Base-by-base conservation (phyloP, 2,113 vertebrate genomes). In the Catharus minimus region DNA sequence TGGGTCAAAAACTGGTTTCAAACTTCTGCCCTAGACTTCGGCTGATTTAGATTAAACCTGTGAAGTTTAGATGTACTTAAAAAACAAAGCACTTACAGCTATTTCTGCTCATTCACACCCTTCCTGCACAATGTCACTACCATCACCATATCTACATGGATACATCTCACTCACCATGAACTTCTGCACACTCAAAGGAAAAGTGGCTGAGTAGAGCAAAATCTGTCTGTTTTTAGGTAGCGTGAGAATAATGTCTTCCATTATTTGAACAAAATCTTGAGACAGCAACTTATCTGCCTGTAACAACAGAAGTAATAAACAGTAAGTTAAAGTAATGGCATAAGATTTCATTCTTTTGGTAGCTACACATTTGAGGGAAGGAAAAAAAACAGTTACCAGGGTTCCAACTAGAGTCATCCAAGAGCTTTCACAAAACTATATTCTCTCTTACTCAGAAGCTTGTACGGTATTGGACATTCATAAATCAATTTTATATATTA, bases 211-310 rank as follows among this genome's bases (percentile, higher is more conserved):
- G 96, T 99, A 99, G 76, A 99, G 98, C 96, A 99, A 97, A 97
- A 99, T 99, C 97, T 99, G 99, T 96, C 99, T 99, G 95, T 99
- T 99, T 97, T 99, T 99, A 97, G 98, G 96, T 97, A 99, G 97
- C 90, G 98, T 99, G 95, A 99, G 98, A 97, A 99, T 98, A 86
- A 99, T 98, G 95, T 99, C 99, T 94, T 99, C 99, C 99, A 99
- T 99, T 99, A 99, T 99, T 93, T 98, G 98, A 95, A 99, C 98
- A 97, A 99, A 99, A 98, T 99, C 99, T 97, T 99, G 99, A 95
- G 99, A 99, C 94, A 99, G 97, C 89, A 99, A 98, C 92, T 99
- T 99, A 97, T 99, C 99, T 75, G 99, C 99, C 99, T 99, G 96
- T 17, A 95, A 72, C n/a, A 71, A 55, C 49, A 92, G 64, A 47